phyloP scores from a whole-genome alignment of 2,797 vertebrate genomes.

The Sebastes diaconus region DNA sequence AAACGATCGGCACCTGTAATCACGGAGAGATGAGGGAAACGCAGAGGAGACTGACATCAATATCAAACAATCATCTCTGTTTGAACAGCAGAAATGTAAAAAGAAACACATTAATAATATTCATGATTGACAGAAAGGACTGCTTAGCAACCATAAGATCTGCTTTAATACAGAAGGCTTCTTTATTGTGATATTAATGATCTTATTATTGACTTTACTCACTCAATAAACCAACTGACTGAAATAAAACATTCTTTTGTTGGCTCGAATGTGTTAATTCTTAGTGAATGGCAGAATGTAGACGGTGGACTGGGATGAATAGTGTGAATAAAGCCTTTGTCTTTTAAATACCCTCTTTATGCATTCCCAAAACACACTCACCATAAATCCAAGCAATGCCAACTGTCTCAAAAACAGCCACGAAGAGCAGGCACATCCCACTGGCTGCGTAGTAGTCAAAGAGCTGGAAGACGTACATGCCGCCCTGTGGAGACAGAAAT shows the following conservation, averaged over 20 bases:
- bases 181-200: background rate
- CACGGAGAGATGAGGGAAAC: conserved; percentile 3
- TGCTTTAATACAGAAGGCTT: background rate
- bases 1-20: conserved; percentile 90
- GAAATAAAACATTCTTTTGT: background rate
- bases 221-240: background rate
- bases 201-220: background rate
- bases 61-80: background rate
- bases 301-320: background rate
- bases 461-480: conserved; percentile 97
- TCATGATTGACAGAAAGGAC: background rate
- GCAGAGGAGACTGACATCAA: background rate
- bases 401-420: conserved; percentile 93
- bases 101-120: background rate
- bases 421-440: conserved; percentile 95
- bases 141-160: background rate
- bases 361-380: conserved; percentile 74
- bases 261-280: background rate
- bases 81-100: background rate
- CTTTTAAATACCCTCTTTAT: background rate
- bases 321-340: conserved; percentile 21
- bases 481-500: conserved; percentile 84
- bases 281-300: background rate
- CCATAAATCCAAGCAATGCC: conserved; percentile 96
- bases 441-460: conserved; percentile 98